Evolutionary conservation across 1,140 invertebrate genomes (phyloP).

Genomic region (Andricus grossulariae): DNA sequence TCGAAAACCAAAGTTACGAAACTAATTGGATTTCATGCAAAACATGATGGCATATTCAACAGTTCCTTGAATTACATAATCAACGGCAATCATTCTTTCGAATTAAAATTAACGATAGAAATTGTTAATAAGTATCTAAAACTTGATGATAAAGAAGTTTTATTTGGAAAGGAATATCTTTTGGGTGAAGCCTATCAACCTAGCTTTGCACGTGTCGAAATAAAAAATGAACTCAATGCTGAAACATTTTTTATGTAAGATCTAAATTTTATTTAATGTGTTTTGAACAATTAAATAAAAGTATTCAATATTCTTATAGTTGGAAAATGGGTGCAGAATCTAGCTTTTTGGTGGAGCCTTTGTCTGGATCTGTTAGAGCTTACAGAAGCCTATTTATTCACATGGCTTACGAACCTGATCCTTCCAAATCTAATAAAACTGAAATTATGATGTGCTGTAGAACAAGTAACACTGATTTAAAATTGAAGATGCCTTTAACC

Average conservation of each 20-base stretch:
- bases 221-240: slow-evolving; percentile 49
- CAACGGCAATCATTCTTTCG: slow-evolving; percentile 60
- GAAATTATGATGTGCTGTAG: slow-evolving; percentile 42
- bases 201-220: slow-evolving; percentile 27
- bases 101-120: slow-evolving; percentile 55
- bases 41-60: slow-evolving; percentile 48
- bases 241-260: slow-evolving; percentile 43
- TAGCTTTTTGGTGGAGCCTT: slow-evolving; percentile 52
- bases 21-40: slow-evolving; percentile 45
- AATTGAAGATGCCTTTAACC: neutral
- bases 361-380: slow-evolving; percentile 43
- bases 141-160: slow-evolving; percentile 41
- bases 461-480: slow-evolving; percentile 34
- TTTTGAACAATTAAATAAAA: neutral
- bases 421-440: neutral
- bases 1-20: slow-evolving; percentile 31
- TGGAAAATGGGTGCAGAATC: slow-evolving; percentile 49
- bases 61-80: slow-evolving; percentile 59
- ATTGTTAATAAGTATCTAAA: slow-evolving; percentile 55
- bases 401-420: slow-evolving; percentile 42
- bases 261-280: slow-evolving; percentile 27
- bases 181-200: slow-evolving; percentile 47
- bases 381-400: slow-evolving; percentile 44
- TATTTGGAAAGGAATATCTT: slow-evolving; percentile 40
- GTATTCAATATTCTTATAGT: slow-evolving; percentile 20